Percentiles rank a stretch among this genome's conserved stretches.
phyloP scores from a whole-genome alignment of 2,113 vertebrate genomes.

The Piprites chloris region DNA sequence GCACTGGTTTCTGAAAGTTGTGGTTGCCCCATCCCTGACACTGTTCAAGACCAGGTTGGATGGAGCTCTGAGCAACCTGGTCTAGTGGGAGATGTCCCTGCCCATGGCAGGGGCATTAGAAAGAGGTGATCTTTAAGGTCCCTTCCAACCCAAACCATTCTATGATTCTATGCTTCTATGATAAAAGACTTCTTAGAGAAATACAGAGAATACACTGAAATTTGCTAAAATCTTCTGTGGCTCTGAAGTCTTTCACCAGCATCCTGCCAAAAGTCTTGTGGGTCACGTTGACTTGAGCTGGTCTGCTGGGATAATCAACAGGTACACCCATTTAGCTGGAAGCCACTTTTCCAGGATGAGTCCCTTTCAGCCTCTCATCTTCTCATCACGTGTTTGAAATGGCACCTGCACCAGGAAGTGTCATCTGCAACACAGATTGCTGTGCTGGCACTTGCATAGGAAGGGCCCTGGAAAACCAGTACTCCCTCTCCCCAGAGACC shows the following conservation, averaged over 20 bases:
- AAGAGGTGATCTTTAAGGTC: not conserved
- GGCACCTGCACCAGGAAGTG: not conserved
- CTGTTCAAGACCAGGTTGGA: not conserved
- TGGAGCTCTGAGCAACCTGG: not conserved
- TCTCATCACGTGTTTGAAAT: not conserved
- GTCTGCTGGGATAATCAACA: not conserved
- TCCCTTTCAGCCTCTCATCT: not conserved
- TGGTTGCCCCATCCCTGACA: not conserved
- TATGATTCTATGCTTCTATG: not conserved
- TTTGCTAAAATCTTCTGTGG: not conserved
- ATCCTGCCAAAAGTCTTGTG: not conserved
- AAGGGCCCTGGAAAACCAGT: not conserved
- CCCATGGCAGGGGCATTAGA: not conserved
- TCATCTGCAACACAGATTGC: not conserved
- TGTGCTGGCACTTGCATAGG: rapidly evolving
- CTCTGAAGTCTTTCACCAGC: not conserved
- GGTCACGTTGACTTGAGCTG: not conserved
- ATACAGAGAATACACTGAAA: not conserved
- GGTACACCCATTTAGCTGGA: not conserved
- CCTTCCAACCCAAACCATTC: not conserved
- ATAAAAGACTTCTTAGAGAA: not conserved
- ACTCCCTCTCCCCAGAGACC: not conserved
- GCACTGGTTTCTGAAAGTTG: not conserved
- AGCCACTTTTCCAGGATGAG: not conserved
- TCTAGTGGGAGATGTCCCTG: not conserved